Evolutionary conservation across 2,797 vertebrate species (phyloP), one percentile per base, ranked within the genome.

Genomic region (Tapirus indicus): DNA sequence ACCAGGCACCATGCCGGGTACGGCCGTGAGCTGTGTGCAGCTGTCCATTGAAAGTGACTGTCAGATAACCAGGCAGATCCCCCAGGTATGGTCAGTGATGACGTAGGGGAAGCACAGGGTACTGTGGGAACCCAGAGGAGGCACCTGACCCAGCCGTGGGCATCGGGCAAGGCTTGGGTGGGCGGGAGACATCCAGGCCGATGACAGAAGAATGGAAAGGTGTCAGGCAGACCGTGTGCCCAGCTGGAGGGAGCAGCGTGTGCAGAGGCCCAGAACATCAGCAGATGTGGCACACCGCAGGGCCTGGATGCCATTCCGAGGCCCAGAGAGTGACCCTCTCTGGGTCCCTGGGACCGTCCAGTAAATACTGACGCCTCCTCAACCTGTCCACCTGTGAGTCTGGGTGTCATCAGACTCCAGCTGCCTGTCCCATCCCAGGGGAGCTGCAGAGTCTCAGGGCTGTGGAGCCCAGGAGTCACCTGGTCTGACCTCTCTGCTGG

Each of bases 1-100:
- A 35, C 58, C 0, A 0, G 41, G 18, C 7, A 7, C 14, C 27
- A 23, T 6, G 3, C 23, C 0, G 4, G 49, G 68, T 0, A 10
- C n/a, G 25, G 49, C 20, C 3, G 17, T 0, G 47, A 62, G 90
- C 54, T 6, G 0, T 10, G 80, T 62, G 21, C 17, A 0, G 1
- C 27, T 5, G 9, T 18, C 47, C n/a, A 1, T 1, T 7, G 44
- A 49, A 17, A 69, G 32, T 6, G 58, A 41, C 44, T 4, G 0
- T 35, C 84, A 7, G 35, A 2, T 47, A 74, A 41, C 32, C 27
- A 58, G 38, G 64, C 52, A 2, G 77, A 13, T 23, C n/a, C 9
- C 71, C n/a, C n/a, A 0, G 1, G 21, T 18, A 2, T 4, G 21
- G 17, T 3, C 27, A 5, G 29, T 1, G 64, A 66, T 5, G 32